A percentile compares a stretch with the other conserved stretches of the same genome.
These are phyloP conservation scores for Antheraea assamensis DNA, from an alignment of 2,888 invertebrate genomes.

Conservation along the genomic window DNA sequence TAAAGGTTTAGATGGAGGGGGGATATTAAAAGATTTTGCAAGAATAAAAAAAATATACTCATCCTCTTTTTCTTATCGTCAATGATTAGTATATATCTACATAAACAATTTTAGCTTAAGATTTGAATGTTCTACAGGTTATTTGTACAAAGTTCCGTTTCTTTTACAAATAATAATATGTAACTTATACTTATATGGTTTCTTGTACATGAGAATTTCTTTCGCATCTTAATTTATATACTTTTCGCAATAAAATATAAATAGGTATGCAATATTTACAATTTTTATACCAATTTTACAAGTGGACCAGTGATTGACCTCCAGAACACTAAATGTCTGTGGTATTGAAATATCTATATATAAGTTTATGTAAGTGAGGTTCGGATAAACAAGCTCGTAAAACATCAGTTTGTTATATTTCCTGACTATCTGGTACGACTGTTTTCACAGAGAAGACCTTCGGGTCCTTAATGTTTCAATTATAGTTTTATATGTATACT, in stretches of 20 bases:
- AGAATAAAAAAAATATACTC: too few relatives aligned
- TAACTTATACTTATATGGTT: too few relatives aligned
- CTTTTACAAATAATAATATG: not conserved
- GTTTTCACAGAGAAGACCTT: slow-evolving; percentile 41
- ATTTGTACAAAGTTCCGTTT: not conserved
- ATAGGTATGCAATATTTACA: not conserved
- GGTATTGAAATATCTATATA: slow-evolving; percentile 27
- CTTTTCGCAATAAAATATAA: not conserved
- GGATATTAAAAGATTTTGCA: too few relatives aligned
- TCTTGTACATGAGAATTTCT: not conserved
- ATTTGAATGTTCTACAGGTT: not conserved
- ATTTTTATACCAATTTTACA: not conserved
- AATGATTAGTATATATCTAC: not conserved
- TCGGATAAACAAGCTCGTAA: slow-evolving; percentile 59
- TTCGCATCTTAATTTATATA: not conserved
- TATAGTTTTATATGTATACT: slow-evolving; percentile 22
- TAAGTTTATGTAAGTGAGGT: slow-evolving; percentile 29
- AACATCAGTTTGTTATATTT: slow-evolving; percentile 54
- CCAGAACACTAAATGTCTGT: slow-evolving; percentile 24
- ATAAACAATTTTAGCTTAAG: not conserved
- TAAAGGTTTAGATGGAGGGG: too few relatives aligned
- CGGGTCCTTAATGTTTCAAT: slow-evolving; percentile 38
- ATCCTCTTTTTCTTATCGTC: too few relatives aligned
- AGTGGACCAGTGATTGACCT: slow-evolving; percentile 18
- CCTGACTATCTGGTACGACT: slow-evolving; percentile 53